Evolutionary conservation across 2,113 vertebrate genomes (phyloP).

Genomic region (Numenius arquata): DNA sequence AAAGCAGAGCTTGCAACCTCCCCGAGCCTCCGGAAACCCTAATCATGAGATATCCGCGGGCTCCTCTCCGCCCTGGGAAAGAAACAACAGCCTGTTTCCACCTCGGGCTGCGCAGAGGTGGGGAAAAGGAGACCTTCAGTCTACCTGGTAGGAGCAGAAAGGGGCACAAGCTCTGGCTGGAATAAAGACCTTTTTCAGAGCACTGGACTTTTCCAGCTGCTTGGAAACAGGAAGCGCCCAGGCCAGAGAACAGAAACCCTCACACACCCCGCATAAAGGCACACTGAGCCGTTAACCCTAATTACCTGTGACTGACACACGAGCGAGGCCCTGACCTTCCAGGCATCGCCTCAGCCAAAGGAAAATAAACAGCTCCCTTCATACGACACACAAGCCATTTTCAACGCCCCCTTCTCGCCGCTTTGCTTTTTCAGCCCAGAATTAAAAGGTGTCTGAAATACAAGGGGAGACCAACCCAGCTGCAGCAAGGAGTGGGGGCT

Average conservation of each 20-base stretch:
- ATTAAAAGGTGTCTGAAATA: not conserved
- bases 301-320: slow-evolving; percentile 79
- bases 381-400: slow-evolving; percentile 35
- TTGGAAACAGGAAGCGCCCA: slow-evolving; percentile 78
- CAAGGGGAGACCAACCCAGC: not conserved
- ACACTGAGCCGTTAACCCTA: slow-evolving; percentile 71
- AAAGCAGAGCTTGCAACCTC: not conserved
- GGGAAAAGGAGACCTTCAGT: slow-evolving; percentile 18
- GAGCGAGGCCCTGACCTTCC: slow-evolving; percentile 65
- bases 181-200: slow-evolving; percentile 80
- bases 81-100: slow-evolving; percentile 14
- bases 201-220: slow-evolving; percentile 78
- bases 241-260: slow-evolving; percentile 77
- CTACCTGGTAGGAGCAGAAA: slow-evolving; percentile 24
- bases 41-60: not conserved
- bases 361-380: slow-evolving; percentile 76
- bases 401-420: not conserved
- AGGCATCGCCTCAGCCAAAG: slow-evolving; percentile 66
- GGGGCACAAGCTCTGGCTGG: not conserved
- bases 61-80: not conserved
- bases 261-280: slow-evolving; percentile 73
- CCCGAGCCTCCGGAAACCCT: fast-evolving
- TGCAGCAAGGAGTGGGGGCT: not conserved
- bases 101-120: not conserved
- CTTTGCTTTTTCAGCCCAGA: not conserved